Percentiles rank a stretch among this genome's conserved stretches.
phyloP scores from a whole-genome alignment of 1,140 invertebrate species.

The Subanguina moxae region DNA sequence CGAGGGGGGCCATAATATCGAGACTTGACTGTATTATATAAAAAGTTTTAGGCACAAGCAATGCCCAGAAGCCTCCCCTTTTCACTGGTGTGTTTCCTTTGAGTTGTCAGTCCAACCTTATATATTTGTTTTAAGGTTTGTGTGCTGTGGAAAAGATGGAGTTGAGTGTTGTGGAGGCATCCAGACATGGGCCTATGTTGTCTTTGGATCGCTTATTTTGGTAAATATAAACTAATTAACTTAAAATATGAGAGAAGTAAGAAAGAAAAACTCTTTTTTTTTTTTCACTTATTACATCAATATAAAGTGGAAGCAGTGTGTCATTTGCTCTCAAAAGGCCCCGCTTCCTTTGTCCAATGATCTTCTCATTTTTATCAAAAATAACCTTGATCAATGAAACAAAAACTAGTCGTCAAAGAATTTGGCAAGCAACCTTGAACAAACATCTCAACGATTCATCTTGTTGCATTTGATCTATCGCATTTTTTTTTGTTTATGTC shows the following conservation, averaged over 20 bases:
- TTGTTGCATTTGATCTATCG: no score
- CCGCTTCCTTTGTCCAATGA: no score
- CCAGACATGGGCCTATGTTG: slow-evolving; percentile 41
- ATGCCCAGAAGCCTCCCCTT: slow-evolving; percentile 42
- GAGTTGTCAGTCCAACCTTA: background rate
- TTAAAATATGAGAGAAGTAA: background rate
- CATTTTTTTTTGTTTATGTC: no score
- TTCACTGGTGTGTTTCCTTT: slow-evolving; percentile 40
- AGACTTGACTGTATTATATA: background rate
- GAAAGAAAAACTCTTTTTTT: background rate
- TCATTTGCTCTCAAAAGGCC: no score
- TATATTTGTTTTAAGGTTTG: slow-evolving; percentile 22
- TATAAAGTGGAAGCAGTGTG: no score
- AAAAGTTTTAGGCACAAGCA: slow-evolving; percentile 41
- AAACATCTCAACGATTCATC: no score
- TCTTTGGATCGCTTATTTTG: slow-evolving; percentile 36
- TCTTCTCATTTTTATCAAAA: no score
- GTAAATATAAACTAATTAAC: slow-evolving; percentile 9
- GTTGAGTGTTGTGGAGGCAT: slow-evolving; percentile 40
- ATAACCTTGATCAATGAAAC: no score
- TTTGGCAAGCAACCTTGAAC: no score
- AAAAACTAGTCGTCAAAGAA: no score
- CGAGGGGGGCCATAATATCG: background rate
- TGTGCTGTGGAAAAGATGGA: slow-evolving; percentile 33
- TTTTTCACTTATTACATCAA: background rate